Evolutionary conservation across 2,888 invertebrate species (phyloP).

Genomic region (Cryptocheilus praepositus): DNA sequence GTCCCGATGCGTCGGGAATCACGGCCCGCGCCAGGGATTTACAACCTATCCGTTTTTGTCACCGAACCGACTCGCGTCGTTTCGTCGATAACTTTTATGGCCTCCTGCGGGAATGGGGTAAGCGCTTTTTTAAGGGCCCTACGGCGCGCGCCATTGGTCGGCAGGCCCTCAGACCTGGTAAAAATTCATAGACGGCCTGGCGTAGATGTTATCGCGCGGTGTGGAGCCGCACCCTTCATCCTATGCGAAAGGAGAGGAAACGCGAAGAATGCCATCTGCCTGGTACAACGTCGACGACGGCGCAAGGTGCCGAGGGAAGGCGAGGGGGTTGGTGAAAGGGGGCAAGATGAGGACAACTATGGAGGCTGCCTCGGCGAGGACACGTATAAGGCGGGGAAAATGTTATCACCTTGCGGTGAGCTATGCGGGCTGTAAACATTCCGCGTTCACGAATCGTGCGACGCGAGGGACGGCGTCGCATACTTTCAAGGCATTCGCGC

Average conservation of each 20-base stretch:
- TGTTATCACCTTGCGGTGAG: conserved; percentile 6
- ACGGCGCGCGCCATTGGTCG: too few species aligned
- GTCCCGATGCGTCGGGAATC: too few species aligned
- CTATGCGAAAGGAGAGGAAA: conserved; percentile 25
- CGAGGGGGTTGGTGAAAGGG: background rate
- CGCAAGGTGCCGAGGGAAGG: background rate
- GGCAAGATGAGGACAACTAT: conserved; percentile 12
- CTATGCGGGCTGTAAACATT: conserved; percentile 13
- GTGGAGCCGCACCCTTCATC: conserved; percentile 34
- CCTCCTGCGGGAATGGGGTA: too few species aligned
- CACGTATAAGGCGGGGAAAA: conserved; percentile 5
- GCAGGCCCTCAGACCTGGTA: conserved; percentile 29
- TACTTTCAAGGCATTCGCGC: background rate
- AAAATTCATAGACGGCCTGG: conserved; percentile 54
- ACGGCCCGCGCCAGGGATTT: too few species aligned
- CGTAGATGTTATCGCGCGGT: conserved; percentile 53
- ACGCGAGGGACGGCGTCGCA: background rate
- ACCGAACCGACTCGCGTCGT: too few species aligned
- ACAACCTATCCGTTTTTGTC: too few species aligned
- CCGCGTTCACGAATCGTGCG: background rate
- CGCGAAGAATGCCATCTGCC: conserved; percentile 47
- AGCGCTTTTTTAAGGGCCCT: conserved; percentile 23
- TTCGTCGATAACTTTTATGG: too few species aligned
- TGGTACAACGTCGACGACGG: conserved; percentile 9
- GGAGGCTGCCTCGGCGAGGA: background rate